Evolutionary conservation across 1,140 invertebrate genomes (phyloP), one percentile per base, ranked within the genome.

Genomic region (Zophobas morio): DNA sequence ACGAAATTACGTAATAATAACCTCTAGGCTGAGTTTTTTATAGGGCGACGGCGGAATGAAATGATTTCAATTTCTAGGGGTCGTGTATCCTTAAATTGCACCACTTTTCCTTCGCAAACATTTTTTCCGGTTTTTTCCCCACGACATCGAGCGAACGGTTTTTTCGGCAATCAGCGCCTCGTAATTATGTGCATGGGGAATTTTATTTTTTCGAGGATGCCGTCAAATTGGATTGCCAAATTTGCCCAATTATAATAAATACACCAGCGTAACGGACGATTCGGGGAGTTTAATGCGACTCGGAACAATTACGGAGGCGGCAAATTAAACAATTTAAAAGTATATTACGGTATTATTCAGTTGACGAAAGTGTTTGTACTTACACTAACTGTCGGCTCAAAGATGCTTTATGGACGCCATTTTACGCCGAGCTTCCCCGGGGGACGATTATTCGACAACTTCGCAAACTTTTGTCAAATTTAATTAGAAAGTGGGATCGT

Each of bases 1-100:
- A 47, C 73, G 57, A 74, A 74, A 74, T 74, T 74, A 74, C 73
- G 34, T 74, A 74, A 74, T 74, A 74, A 74, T 74, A 74, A 74
- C 73, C 73, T 74, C 54, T 60, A 60, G 73, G 73, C 73, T 74
- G 73, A 54, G 73, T 74, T 74, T 74, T 74, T 74, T 66, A 66
- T 66, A 74, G 40, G 57, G 54, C 49, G 57, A 49, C 73, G 54
- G 51, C 47, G 73, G 57, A 74, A 74, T 74, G 73, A 60, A 74
- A 74, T 74, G 73, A 74, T 74, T 74, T 74, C 73, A 74, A 74
- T 74, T 74, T 60, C 73, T 74, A 47, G 73, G 60, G 54, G 57
- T 60, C 54, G 73, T 74, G 54, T 74, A 74, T 74, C 73, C 54
- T 74, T 60, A 74, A 74, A 74, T 74, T 74, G 73, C 57, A 60